Percentiles rank a stretch among this genome's conserved stretches.
These are phyloP conservation scores for Bombus impatiens DNA, from an alignment of 1,140 invertebrate genomes.

Conservation along the genomic window DNA sequence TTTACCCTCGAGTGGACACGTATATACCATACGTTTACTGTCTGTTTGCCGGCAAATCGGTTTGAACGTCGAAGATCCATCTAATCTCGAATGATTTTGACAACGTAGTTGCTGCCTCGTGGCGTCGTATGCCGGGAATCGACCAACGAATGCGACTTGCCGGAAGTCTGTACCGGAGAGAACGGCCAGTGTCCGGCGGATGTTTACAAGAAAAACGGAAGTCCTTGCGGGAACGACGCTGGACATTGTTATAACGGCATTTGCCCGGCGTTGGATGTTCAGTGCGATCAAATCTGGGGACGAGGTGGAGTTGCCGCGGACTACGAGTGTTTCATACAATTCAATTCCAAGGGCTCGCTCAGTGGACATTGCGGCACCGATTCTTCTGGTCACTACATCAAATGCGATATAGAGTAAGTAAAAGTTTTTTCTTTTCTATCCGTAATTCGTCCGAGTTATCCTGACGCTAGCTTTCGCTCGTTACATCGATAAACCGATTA, in stretches of 20 bases:
- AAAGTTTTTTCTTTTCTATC: no score
- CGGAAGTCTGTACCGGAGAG: constrained; percentile 94
- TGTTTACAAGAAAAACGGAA: constrained; percentile 95
- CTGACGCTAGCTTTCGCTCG: no score
- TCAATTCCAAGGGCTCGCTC: constrained; percentile 96
- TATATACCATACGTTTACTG: no score
- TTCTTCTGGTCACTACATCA: constrained; percentile 89
- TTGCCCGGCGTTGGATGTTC: constrained; percentile 93
- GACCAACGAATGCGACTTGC: constrained; percentile 96
- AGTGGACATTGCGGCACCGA: constrained; percentile 97
- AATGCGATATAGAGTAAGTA: constrained; percentile 93
- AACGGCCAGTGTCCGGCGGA: constrained; percentile 94
- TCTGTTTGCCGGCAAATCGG: no score
- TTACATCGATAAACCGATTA: no score
- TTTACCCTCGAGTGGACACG: no score
- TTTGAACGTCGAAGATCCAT: not conserved
- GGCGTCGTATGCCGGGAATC: constrained; percentile 92
- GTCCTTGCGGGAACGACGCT: constrained; percentile 86
- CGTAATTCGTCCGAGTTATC: no score
- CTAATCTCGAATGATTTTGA: not conserved
- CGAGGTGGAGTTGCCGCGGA: constrained; percentile 90
- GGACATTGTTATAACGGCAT: constrained; percentile 96
- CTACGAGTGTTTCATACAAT: constrained; percentile 94
- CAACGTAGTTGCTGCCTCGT: constrained; percentile 86
- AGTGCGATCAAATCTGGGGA: constrained; percentile 97